Evolutionary conservation across 2,113 vertebrate genomes (phyloP).

Genomic region (Ceyx cyanopectus): DNA sequence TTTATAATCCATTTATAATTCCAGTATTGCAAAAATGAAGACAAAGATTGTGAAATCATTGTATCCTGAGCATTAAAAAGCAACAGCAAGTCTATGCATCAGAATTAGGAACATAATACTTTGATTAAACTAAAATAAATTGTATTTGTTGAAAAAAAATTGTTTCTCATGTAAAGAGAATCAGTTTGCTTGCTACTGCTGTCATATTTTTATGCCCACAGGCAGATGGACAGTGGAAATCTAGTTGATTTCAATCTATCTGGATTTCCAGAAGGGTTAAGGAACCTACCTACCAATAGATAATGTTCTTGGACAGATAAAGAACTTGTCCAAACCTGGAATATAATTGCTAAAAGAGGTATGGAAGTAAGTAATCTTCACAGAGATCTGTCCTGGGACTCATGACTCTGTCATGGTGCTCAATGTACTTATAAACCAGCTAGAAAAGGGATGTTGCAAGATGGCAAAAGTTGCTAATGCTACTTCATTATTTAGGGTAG

Average conservation of each 20-base stretch:
- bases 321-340: not conserved
- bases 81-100: not conserved
- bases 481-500: not conserved
- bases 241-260: not conserved
- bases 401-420: fast-evolving
- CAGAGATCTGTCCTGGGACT: not conserved
- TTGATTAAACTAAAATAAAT: not conserved
- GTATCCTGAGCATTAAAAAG: not conserved
- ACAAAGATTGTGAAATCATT: not conserved
- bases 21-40: not conserved
- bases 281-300: not conserved
- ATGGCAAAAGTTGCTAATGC: not conserved
- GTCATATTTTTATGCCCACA: not conserved
- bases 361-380: not conserved
- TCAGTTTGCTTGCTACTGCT: not conserved
- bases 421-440: not conserved
- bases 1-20: not conserved
- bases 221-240: not conserved
- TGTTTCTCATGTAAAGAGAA: not conserved
- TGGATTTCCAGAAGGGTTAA: not conserved
- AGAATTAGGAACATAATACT: not conserved
- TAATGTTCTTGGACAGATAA: not conserved
- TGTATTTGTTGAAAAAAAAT: not conserved
- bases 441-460: not conserved
- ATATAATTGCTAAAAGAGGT: not conserved